phyloP scores from a whole-genome alignment of 2,888 invertebrate species.

The Hypselothyrea guttata region DNA sequence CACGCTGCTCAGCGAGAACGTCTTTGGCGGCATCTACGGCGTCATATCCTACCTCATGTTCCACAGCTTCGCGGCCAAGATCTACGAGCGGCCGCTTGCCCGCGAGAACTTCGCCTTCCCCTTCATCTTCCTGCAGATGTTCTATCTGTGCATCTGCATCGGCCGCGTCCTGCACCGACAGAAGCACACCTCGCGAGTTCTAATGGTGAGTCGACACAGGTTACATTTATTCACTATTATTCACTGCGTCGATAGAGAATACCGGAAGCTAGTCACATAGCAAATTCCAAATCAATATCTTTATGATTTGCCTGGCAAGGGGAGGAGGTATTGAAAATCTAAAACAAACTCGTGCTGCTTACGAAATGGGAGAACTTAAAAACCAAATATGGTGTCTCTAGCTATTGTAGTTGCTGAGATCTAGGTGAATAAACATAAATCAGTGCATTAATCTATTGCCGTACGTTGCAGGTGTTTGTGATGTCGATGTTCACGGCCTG shows the following conservation, averaged over 20 bases:
- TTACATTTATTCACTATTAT: too few relatives aligned
- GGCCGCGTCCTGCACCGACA: conserved; percentile 75
- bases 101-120: conserved; percentile 94
- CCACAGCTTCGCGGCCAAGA: conserved; percentile 91
- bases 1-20: conserved; percentile 86
- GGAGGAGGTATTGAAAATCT: too few relatives aligned
- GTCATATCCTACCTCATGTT: conserved; percentile 90
- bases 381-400: too few relatives aligned
- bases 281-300: too few relatives aligned
- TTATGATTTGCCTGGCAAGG: too few relatives aligned
- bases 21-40: conserved; percentile 89
- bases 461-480: conserved; percentile 67
- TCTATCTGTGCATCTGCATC: conserved; percentile 85
- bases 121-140: conserved; percentile 88
- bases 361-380: too few relatives aligned
- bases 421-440: too few relatives aligned
- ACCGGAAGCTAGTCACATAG: too few relatives aligned
- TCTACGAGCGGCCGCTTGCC: conserved; percentile 93
- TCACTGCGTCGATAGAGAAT: too few relatives aligned
- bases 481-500: conserved; percentile 79
- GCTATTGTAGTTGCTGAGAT: too few relatives aligned
- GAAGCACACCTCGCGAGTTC: conserved; percentile 59
- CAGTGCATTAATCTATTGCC: too few relatives aligned
- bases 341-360: too few relatives aligned
- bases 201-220: conserved; percentile 50